These are phyloP conservation scores for Egretta garzetta DNA, from an alignment of 2,113 vertebrate genomes.

Conservation along the genomic window DNA sequence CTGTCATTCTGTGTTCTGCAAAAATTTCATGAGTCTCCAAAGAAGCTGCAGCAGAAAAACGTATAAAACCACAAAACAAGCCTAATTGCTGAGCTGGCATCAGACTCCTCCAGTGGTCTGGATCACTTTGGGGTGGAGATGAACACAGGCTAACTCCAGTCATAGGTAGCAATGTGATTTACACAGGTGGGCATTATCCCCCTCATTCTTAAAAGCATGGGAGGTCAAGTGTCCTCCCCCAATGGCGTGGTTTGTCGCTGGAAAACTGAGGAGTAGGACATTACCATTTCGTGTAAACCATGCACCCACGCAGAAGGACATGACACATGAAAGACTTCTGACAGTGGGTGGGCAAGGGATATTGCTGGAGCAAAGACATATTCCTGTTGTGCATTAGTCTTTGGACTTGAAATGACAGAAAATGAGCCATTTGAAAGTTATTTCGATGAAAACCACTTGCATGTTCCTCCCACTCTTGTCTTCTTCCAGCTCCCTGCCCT, in stretches of 20 bases:
- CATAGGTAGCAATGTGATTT: not conserved
- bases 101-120: not conserved
- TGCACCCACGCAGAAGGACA: not conserved
- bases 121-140: not conserved
- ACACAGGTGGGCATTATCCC: not conserved
- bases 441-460: not conserved
- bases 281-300: not conserved
- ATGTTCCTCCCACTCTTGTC: not conserved
- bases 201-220: not conserved
- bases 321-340: not conserved
- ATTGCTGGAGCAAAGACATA: not conserved
- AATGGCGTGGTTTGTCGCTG: not conserved
- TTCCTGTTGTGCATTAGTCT: not conserved
- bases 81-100: not conserved
- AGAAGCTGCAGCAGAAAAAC: not conserved
- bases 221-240: not conserved
- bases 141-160: not conserved
- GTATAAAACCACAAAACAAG: not conserved
- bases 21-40: not conserved
- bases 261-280: not conserved
- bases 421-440: not conserved
- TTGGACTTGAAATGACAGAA: not conserved
- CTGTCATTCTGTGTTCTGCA: not conserved
- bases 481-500: not conserved
- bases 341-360: not conserved